A percentile compares a stretch with the other conserved stretches of the same genome.
Conservation (phyloP, 2,113 vertebrate genomes). For the Neotragus pygmaeus region DNA sequence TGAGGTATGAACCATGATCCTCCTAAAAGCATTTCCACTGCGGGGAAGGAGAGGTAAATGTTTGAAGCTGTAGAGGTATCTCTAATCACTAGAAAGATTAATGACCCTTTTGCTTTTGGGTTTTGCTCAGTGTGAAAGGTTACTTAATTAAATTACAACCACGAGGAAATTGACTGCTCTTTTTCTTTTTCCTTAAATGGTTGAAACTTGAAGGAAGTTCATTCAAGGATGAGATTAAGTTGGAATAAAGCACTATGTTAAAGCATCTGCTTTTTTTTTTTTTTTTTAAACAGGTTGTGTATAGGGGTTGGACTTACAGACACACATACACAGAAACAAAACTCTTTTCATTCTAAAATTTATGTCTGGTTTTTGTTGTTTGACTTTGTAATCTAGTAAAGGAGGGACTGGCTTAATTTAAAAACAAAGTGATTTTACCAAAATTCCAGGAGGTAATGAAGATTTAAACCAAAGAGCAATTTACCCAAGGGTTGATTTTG, state of each 20-base stretch:
- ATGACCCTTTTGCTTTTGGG: constrained; percentile 74
- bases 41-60: constrained; percentile 97
- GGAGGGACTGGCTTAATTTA: constrained; percentile 42
- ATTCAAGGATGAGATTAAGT: constrained; percentile 68
- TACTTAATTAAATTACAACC: constrained; percentile 71
- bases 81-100: constrained; percentile 80
- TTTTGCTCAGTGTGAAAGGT: constrained; percentile 75
- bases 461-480: constrained; percentile 76
- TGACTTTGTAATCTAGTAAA: constrained; percentile 49
- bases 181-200: constrained; percentile 58
- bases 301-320: constrained; percentile 53
- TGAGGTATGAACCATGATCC: constrained; percentile 97
- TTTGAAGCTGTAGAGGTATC: constrained; percentile 82
- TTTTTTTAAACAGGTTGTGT: constrained; percentile 63
- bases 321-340: constrained; percentile 23
- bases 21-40: constrained; percentile 96
- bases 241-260: constrained; percentile 74
- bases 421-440: constrained; percentile 61
- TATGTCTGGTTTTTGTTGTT: constrained; percentile 51
- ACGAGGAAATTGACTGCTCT: constrained; percentile 67
- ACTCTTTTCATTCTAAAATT: constrained; percentile 56
- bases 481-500: constrained; percentile 64
- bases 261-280: constrained; percentile 49
- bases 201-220: constrained; percentile 75
- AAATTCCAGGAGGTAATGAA: constrained; percentile 51